Evolutionary conservation across 1,140 invertebrate species (phyloP).

Genomic region (Tetranychus urticae): DNA sequence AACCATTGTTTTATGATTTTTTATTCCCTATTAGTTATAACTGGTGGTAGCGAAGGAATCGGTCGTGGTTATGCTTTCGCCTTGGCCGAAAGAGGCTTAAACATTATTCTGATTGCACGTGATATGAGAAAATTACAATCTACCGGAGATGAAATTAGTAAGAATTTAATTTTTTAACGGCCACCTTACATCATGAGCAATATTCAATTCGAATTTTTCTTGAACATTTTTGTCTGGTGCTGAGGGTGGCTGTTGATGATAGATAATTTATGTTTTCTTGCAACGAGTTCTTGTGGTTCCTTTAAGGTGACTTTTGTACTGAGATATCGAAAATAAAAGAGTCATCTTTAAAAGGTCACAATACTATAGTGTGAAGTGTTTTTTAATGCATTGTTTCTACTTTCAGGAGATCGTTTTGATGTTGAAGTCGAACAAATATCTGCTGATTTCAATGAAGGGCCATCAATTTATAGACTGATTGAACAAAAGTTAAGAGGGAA

Average conservation of each 20-base stretch:
- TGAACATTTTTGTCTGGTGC: neutral
- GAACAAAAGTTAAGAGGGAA: neutral
- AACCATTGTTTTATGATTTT: too few species aligned
- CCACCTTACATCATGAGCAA: neutral
- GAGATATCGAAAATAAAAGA: too few species aligned
- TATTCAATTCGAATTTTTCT: neutral
- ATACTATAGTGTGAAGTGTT: neutral
- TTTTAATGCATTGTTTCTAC: neutral
- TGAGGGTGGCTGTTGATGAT: too few species aligned
- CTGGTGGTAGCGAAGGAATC: slow-evolving; percentile 74
- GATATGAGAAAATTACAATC: slow-evolving; percentile 43
- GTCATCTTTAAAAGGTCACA: too few species aligned
- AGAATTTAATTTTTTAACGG: neutral
- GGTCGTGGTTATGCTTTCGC: slow-evolving; percentile 67
- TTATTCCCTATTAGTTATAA: slow-evolving; percentile 32
- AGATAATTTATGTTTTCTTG: too few species aligned
- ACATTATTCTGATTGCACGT: slow-evolving; percentile 60
- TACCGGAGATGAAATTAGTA: slow-evolving; percentile 42
- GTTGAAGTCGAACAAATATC: slow-evolving; percentile 57
- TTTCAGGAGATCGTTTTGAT: slow-evolving; percentile 36
- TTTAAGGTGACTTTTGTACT: neutral
- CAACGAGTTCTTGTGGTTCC: too few species aligned
- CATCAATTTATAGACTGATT: slow-evolving; percentile 12
- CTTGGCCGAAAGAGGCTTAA: slow-evolving; percentile 48
- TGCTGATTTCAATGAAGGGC: slow-evolving; percentile 51